phyloP scores from a whole-genome alignment of 2,797 vertebrate species.

The Hoplostethus atlanticus region DNA sequence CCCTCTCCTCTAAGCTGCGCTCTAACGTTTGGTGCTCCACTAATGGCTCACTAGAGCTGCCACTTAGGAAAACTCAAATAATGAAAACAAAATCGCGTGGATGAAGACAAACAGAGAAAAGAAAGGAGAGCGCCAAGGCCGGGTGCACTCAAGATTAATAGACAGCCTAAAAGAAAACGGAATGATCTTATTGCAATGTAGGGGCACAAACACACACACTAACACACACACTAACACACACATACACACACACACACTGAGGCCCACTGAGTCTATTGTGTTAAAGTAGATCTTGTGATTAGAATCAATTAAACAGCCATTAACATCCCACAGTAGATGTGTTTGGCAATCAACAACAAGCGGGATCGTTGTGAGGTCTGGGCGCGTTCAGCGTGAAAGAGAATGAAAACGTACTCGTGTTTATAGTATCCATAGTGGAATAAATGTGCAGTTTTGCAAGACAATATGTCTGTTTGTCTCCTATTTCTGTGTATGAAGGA shows the following conservation, averaged over 20 bases:
- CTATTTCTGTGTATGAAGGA: neutral
- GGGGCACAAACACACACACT: slow-evolving; percentile 10
- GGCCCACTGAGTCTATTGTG: slow-evolving; percentile 9
- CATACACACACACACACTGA: neutral
- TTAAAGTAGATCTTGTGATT: slow-evolving; percentile 22
- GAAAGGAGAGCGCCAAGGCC: slow-evolving; percentile 29
- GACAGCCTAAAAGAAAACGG: slow-evolving; percentile 48
- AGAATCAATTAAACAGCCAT: slow-evolving; percentile 31
- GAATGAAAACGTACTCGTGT: slow-evolving; percentile 1
- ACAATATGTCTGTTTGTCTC: neutral
- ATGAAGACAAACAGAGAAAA: slow-evolving; percentile 37
- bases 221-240: slow-evolving; percentile 3
- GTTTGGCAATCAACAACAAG: slow-evolving; percentile 14
- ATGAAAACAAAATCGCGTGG: slow-evolving; percentile 43
- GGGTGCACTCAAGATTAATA: slow-evolving; percentile 53
- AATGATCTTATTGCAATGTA: slow-evolving; percentile 44
- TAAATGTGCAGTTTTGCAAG: slow-evolving; percentile 5
- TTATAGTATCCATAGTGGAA: neutral
- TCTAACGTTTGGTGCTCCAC: slow-evolving; percentile 52
- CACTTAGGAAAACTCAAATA: slow-evolving; percentile 60
- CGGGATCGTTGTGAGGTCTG: slow-evolving; percentile 24
- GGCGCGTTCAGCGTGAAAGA: slow-evolving; percentile 27
- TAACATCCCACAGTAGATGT: slow-evolving; percentile 16
- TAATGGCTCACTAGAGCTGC: slow-evolving; percentile 59
- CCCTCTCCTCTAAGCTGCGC: slow-evolving; percentile 30